Conservation (phyloP, 2,888 invertebrate genomes). For the Drosophila hamatofila region DNA sequence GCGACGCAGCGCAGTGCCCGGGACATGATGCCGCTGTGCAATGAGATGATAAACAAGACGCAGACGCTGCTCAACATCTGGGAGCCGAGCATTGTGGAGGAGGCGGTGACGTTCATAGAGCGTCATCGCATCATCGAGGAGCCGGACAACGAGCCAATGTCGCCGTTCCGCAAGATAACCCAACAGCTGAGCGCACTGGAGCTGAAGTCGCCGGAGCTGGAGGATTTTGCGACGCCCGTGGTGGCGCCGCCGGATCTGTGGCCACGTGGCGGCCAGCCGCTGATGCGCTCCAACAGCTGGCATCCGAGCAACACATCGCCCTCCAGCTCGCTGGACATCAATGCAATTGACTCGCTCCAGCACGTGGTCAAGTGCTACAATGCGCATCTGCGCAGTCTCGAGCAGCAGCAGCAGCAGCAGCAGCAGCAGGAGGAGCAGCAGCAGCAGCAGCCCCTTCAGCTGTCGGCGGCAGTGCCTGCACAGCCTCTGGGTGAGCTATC, state of each 20-base stretch:
- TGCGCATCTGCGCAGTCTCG: conserved; percentile 75
- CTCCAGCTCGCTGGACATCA: conserved; percentile 81
- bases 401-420: conserved; percentile 19
- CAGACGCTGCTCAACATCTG: conserved; percentile 92
- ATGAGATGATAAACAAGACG: conserved; percentile 92
- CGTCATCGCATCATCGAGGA: conserved; percentile 87
- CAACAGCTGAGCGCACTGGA: conserved; percentile 91
- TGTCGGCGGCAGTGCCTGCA: neutral
- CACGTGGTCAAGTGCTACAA: conserved; percentile 83
- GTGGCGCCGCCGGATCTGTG: conserved; percentile 89
- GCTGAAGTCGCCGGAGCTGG: conserved; percentile 90
- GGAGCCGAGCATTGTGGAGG: conserved; percentile 94
- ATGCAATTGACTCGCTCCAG: conserved; percentile 83
- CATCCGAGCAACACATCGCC: conserved; percentile 76
- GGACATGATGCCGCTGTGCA: conserved; percentile 91
- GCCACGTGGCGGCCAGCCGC: conserved; percentile 85
- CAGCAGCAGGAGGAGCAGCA: too few relatives aligned
- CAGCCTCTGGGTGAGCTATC: neutral
- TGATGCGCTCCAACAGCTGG: conserved; percentile 82
- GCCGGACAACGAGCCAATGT: conserved; percentile 87
- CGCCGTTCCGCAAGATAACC: conserved; percentile 91
- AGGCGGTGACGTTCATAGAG: conserved; percentile 93
- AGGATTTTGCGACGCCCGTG: conserved; percentile 89
- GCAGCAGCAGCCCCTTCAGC: neutral
- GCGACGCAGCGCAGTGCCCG: conserved; percentile 91